Conservation (phyloP, 1,140 invertebrate species). For the Aphis craccivora region DNA sequence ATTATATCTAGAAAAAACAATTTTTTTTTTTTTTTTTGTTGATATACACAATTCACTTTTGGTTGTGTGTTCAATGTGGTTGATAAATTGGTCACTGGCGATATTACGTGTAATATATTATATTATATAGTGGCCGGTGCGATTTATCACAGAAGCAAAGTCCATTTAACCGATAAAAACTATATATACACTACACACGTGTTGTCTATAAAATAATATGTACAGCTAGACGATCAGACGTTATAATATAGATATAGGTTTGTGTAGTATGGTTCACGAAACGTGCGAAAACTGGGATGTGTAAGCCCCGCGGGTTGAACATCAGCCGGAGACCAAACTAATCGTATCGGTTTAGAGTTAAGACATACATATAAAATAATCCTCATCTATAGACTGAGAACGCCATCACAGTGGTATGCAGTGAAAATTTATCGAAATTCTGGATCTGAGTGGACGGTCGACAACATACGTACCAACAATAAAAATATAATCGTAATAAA, state of each 20-base stretch:
- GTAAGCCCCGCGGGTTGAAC: neutral
- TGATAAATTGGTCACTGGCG: neutral
- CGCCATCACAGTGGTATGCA: neutral
- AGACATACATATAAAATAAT: neutral
- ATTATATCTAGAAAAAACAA: neutral
- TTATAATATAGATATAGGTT: neutral
- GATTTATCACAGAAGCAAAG: neutral
- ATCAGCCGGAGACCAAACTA: neutral
- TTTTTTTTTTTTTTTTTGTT: neutral
- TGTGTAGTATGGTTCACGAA: neutral
- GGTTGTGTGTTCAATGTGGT: neutral
- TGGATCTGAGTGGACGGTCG: neutral
- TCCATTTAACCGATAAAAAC: slow-evolving; percentile 11
- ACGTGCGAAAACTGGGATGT: neutral
- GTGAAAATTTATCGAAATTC: neutral
- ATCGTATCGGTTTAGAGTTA: neutral
- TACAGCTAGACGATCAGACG: neutral
- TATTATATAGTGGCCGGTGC: neutral
- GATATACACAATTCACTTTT: neutral
- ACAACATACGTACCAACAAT: neutral
- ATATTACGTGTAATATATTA: neutral
- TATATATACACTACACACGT: neutral
- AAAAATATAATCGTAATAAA: neutral
- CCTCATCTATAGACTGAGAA: neutral
- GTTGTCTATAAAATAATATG: neutral